These are phyloP conservation scores for Isurus oxyrinchus DNA, from an alignment of 2,113 vertebrate species.

Conservation along the genomic window DNA sequence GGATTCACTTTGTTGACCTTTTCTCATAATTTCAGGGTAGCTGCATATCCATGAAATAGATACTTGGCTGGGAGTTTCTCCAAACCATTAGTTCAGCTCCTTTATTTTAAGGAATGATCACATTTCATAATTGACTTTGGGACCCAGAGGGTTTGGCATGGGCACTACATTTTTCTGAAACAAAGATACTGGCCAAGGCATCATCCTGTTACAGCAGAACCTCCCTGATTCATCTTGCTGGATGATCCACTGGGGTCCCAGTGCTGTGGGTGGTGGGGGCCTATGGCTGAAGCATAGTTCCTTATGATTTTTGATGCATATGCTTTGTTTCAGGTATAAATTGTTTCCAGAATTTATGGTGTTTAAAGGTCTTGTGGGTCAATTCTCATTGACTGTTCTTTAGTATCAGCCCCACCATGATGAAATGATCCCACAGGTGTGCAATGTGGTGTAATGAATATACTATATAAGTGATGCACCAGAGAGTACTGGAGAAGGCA, in stretches of 20 bases:
- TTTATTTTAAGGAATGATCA: constrained; percentile 13
- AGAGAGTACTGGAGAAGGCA: background rate
- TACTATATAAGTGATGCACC: background rate
- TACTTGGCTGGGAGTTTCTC: background rate
- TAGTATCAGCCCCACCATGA: background rate
- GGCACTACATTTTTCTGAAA: background rate
- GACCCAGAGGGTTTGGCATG: background rate
- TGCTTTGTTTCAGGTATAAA: background rate
- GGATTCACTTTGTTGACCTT: constrained; percentile 7
- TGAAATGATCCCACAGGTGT: background rate
- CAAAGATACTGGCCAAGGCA: background rate
- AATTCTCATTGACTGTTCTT: background rate
- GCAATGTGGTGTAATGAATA: background rate
- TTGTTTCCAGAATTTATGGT: no score
- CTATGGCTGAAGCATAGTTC: background rate
- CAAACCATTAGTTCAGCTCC: background rate
- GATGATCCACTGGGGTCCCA: background rate
- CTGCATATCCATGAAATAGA: constrained; percentile 12
- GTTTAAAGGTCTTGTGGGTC: background rate
- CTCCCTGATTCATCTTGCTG: background rate
- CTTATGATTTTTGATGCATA: background rate
- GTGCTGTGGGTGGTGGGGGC: background rate
- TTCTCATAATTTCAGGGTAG: background rate
- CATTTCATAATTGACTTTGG: background rate
- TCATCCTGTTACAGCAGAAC: background rate